Base-by-base conservation (phyloP, 1,140 invertebrate genomes). In the Chironomus striatipennis region DNA sequence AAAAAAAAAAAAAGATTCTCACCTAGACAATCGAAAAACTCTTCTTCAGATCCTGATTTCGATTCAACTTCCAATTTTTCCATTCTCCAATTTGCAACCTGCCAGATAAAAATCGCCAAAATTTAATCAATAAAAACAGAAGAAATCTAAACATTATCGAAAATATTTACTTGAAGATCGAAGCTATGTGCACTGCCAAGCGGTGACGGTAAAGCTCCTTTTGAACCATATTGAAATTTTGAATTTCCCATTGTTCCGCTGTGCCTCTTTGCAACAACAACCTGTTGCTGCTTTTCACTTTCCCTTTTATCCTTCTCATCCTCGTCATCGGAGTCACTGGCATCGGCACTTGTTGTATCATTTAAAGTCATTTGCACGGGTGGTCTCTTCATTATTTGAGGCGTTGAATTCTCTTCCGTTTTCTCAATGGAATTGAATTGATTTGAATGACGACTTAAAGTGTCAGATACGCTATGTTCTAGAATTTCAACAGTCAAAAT, bases 1-100 rank as follows among this genome's bases (percentile, higher is more conserved):
- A 34, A 34, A 2, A 34, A 57, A 57, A 42, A 7, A 70, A 1
- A n/a, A n/a, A n/a, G n/a, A n/a, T n/a, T n/a, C 80, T 82, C 84
- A 91, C 90, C 90, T 85, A 90, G 84, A 79, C 93, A 95, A 82
- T 96, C 93, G 81, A 94, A 96, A 83, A 93, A 96, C 83, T 96
- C 94, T 77, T 97, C 93, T 78, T 93, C 92, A 74, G 92, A 94
- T 70, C 88, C 90, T 8, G 90, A 90, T 78, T 92, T 91, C 7
- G 92, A 92, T 81, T 93, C 91, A 2, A 94, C 93, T 82, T 96
- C 93, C 76, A 96, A 88, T 77, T 93, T 94, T 83, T 94, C 93
- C 90, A 97, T 95, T 77, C 93, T 86, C 92, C 93, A 96, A 79
- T 92, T 94, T 1, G 91, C 91, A 70, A 91, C 88, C 83, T 92